Base-by-base conservation (phyloP, 2,797 vertebrate genomes). In the Lagodon rhomboides region DNA sequence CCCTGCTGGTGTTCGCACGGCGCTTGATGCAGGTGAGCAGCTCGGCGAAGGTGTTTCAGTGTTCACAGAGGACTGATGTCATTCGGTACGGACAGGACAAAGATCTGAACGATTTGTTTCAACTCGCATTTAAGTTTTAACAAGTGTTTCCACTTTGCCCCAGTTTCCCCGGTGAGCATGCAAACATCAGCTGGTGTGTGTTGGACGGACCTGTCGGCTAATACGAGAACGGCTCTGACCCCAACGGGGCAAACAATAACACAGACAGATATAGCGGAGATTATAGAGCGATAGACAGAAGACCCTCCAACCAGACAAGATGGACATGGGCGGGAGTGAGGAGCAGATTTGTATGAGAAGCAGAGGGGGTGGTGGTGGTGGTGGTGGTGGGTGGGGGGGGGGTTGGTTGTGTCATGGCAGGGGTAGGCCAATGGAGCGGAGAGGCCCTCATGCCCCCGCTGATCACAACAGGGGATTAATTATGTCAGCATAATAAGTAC, bases 381-480 rank as follows among this genome's bases (percentile, higher is more conserved):
- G 30, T 34, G 30, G 22, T 20, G 73, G 89, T 70, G 80, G 30
- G 22, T 20, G 73, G 89, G 68, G 80, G 81, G 77, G 71, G 85
- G 68, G 44, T 16, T 43, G 59, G 66, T 77, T 80, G 88, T 91
- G 86, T 88, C 86, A 82, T 87, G 77, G 86, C 87, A 90, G 88
- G 86, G 84, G 84, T 93, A 95, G 89, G 94, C 91, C 94, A 93
- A 78, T 85, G 92, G 94, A 96, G 95, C 93, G 87, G 84, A 91
- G 94, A 95, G 96, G 94, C 95, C 95, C 94, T 94, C 91, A 78
- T 94, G 91, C 92, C 93, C 96, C 96, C 61, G 94, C 96, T 96
- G 96, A 95, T 95, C 95, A 95, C 96, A 95, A 96, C 95, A 96
- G 96, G 96, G 94, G 92, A 96, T 95, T 93, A 95, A 96, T 96